Conservation (phyloP, 2,797 vertebrate genomes). For the Eremophila alpestris region DNA sequence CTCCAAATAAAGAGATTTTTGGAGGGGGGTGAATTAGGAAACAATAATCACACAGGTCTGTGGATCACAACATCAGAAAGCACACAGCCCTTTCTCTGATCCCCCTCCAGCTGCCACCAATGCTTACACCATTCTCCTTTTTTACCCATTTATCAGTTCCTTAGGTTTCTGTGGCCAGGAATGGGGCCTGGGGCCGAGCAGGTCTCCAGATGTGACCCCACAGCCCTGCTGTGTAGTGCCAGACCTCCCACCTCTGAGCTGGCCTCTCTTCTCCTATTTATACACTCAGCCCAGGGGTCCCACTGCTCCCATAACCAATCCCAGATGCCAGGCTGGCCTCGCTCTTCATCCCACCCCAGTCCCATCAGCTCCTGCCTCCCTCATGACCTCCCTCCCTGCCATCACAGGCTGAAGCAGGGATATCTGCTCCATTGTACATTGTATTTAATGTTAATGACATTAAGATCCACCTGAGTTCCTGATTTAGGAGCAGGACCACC, state of each 20-base stretch:
- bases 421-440: neutral
- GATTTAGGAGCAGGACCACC: neutral
- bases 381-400: neutral
- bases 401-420: neutral
- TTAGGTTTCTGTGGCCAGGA: neutral
- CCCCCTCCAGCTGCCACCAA: neutral
- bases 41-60: neutral
- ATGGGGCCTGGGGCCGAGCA: fast-evolving
- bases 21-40: neutral
- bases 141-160: neutral
- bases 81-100: neutral
- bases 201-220: slow-evolving; percentile 54
- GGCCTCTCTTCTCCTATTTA: slow-evolving; percentile 46
- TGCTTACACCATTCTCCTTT: neutral
- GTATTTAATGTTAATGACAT: neutral
- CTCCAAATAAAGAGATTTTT: neutral
- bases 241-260: slow-evolving; percentile 50
- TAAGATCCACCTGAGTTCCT: fast-evolving
- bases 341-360: neutral
- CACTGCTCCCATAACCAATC: slow-evolving; percentile 15
- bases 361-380: neutral
- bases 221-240: neutral
- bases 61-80: neutral
- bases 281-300: neutral
- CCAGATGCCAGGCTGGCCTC: neutral